Percentiles rank a stretch among this genome's conserved stretches.
phyloP scores from a whole-genome alignment of 2,888 invertebrate species.

The Proisotoma minuta region DNA sequence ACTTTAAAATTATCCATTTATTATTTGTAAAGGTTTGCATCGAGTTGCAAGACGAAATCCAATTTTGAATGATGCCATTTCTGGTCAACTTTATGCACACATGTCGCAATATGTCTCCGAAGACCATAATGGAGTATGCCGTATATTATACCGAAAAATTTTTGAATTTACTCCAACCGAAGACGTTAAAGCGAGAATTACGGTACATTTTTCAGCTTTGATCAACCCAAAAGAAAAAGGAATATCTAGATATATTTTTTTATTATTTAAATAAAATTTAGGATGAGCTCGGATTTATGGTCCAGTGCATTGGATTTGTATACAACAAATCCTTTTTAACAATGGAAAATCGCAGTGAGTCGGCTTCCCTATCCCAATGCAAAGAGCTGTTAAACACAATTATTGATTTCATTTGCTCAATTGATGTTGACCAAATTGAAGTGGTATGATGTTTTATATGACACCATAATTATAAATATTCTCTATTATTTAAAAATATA shows the following conservation, averaged over 20 bases:
- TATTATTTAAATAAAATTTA: constrained; percentile 12
- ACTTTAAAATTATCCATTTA: neutral
- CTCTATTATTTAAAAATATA: neutral
- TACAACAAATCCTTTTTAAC: constrained; percentile 19
- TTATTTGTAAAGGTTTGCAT: constrained; percentile 27
- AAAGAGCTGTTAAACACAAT: constrained; percentile 18
- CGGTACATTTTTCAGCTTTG: too few relatives aligned
- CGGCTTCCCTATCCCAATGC: constrained; percentile 17
- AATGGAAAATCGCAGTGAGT: constrained; percentile 15
- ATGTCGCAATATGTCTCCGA: constrained; percentile 22
- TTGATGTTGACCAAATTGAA: constrained; percentile 9
- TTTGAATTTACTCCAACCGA: neutral
- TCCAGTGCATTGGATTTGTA: constrained; percentile 36
- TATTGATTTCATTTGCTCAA: neutral
- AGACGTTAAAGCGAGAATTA: neutral
- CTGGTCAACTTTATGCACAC: constrained; percentile 32
- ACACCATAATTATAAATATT: constrained; percentile 9
- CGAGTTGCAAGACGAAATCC: constrained; percentile 38
- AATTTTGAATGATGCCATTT: constrained; percentile 34
- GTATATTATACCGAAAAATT: neutral
- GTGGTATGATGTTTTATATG: constrained; percentile 10
- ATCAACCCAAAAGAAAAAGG: too few relatives aligned
- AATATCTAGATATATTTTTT: neutral
- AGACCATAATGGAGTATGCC: neutral
- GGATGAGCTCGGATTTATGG: constrained; percentile 39